These are phyloP conservation scores for Megalops atlanticus DNA, from an alignment of 2,113 vertebrate genomes.

Conservation along the genomic window DNA sequence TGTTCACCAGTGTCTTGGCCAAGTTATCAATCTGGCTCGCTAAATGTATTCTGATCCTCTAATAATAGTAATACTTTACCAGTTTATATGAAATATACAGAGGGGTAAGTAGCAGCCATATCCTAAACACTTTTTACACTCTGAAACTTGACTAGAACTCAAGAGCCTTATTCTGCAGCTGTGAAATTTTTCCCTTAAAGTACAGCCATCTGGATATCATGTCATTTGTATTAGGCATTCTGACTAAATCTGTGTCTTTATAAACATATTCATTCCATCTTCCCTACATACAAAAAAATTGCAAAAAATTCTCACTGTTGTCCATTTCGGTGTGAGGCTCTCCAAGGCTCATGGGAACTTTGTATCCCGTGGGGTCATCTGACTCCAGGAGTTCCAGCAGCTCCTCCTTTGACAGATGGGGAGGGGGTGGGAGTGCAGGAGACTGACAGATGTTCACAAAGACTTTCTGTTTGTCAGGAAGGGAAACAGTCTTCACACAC, in stretches of 20 bases:
- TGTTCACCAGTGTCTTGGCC: too few relatives aligned
- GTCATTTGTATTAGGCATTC: too few relatives aligned
- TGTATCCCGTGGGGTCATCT: constrained; percentile 78
- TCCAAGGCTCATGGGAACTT: constrained; percentile 89
- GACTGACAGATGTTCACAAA: constrained; percentile 89
- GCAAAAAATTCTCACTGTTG: constrained; percentile 73
- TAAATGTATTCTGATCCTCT: too few relatives aligned
- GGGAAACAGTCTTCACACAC: constrained; percentile 79
- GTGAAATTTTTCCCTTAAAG: too few relatives aligned
- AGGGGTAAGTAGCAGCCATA: too few relatives aligned
- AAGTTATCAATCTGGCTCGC: too few relatives aligned
- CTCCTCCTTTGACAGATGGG: constrained; percentile 74
- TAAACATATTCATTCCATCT: constrained; percentile 24
- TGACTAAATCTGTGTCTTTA: neutral
- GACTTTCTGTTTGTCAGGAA: constrained; percentile 70
- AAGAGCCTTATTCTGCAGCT: too few relatives aligned
- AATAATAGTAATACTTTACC: too few relatives aligned
- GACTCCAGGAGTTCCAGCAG: constrained; percentile 82
- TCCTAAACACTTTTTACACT: too few relatives aligned
- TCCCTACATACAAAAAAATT: constrained; percentile 51
- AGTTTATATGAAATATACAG: too few relatives aligned
- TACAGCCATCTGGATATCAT: too few relatives aligned
- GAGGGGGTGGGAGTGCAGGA: constrained; percentile 76
- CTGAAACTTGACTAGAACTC: too few relatives aligned
- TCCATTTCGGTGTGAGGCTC: constrained; percentile 84